These are phyloP conservation scores for Echinarachnius parma DNA, from an alignment of 53 echinoderm and acorn worm species.

Conservation along the genomic window DNA sequence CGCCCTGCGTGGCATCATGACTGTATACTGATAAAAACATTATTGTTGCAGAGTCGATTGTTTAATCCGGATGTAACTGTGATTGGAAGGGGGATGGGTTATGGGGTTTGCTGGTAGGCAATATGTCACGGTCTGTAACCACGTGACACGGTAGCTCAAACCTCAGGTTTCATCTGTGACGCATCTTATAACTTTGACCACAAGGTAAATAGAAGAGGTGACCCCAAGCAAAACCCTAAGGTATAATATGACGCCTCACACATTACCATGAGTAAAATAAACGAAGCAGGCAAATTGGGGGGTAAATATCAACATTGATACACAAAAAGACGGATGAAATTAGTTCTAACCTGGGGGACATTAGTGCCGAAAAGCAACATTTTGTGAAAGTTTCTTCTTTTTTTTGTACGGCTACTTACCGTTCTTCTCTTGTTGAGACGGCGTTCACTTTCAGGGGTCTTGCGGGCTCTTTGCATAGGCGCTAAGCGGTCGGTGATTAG, in stretches of 20 bases:
- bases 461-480: slow-evolving; percentile 11
- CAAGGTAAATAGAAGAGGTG: slow-evolving; percentile 21
- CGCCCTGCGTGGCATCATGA: too few species aligned
- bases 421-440: slow-evolving; percentile 13
- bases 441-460: slow-evolving; percentile 35
- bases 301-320: not conserved
- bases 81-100: not conserved
- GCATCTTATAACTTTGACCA: slow-evolving; percentile 3
- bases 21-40: too few species aligned
- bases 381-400: slow-evolving; percentile 20
- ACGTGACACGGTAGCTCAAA: slow-evolving; percentile 1
- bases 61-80: not conserved
- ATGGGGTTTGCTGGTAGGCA: too few species aligned
- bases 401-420: slow-evolving; percentile 6
- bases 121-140: slow-evolving; percentile 2
- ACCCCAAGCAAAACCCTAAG: slow-evolving; percentile 5
- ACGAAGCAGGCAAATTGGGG: not conserved
- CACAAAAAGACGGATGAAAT: not conserved
- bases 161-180: not conserved
- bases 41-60: too few species aligned
- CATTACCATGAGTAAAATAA: not conserved
- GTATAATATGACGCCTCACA: not conserved
- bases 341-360: not conserved
- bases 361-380: slow-evolving; percentile 16
- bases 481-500: slow-evolving; percentile 11